Base-by-base conservation (phyloP, 23 tunicate genomes). In the Corella eumyota region DNA sequence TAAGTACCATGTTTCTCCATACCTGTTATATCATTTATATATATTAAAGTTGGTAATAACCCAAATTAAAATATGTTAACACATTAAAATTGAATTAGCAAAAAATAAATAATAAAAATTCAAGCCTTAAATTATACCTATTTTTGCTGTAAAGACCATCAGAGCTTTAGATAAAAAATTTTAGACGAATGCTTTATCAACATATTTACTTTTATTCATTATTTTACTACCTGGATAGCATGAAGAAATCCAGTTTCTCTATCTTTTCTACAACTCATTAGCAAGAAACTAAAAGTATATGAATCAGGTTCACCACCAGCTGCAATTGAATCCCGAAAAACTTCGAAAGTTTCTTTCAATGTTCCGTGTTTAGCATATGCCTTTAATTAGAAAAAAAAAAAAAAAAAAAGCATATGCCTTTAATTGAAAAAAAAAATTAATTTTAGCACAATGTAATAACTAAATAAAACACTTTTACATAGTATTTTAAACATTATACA, bases 251-350 rank as follows among this genome's bases (percentile, higher is more conserved):
- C 94, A 57, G 25, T 47, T 58, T 69, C 47, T 64, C 35, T 34
- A 44, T 76, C 77, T 2, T 40, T 66, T 47, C 32, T 36, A 59
- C 73, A 65, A 52, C 61, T 17, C 4, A 38, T 17, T 49, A 75
- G 11, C 52, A 85, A 30, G 31, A 67, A 31, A 45, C 61, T 33
- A 57, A 85, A 85, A 52, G 82, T 75, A 9, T 45, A 36, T 3
- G 22, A 61, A 50, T 85, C 70, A 4, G 94, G 94, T 45, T 70
- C 83, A 65, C 50, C 49, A n/a, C 94, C 94, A 35, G 82, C 82
- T 3, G 20, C 46, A 1, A 85, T 66, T 6, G 75, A 58, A 25
- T 85, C 78, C 1, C 78, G 66, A 51, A 85, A 85, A 4, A 75
- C 62, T 32, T 51, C 68, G 69, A 85, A 37, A 44, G 67, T 61